Percentiles rank a stretch among this genome's conserved stretches.
Evolutionary conservation across 2,797 vertebrate species (phyloP).

Genomic region (Aselliscus stoliczkanus): DNA sequence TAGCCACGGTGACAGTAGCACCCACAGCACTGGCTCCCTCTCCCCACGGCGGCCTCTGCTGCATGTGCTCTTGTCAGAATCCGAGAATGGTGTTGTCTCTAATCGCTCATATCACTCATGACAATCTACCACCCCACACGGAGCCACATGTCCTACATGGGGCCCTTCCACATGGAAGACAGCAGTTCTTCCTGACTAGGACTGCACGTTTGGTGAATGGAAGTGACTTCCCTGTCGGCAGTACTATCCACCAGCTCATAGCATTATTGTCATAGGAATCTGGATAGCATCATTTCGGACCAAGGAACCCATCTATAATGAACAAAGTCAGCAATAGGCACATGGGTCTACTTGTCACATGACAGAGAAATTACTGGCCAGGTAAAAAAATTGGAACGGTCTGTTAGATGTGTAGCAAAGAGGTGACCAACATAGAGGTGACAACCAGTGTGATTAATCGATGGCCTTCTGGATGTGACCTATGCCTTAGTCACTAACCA

Average conservation of each 20-base stretch:
- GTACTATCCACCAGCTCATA: neutral
- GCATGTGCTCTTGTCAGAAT: neutral
- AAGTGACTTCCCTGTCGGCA: neutral
- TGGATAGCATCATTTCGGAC: neutral
- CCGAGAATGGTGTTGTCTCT: neutral
- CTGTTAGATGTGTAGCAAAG: neutral
- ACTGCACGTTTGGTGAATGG: too few relatives aligned
- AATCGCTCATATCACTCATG: neutral
- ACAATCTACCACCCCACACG: neutral
- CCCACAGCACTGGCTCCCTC: neutral
- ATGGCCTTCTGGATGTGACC: neutral
- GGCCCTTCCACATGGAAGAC: neutral
- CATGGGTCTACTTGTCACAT: neutral
- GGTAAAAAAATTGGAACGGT: neutral
- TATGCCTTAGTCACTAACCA: neutral
- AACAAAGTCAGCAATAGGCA: neutral
- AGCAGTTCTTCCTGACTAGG: neutral
- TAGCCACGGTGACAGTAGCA: neutral
- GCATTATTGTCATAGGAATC: too few relatives aligned
- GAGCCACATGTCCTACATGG: neutral
- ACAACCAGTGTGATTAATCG: neutral
- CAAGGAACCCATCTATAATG: neutral
- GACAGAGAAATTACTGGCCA: neutral
- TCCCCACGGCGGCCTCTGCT: neutral
- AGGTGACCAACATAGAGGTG: neutral